A percentile compares a stretch with the other conserved stretches of the same genome.
These are phyloP conservation scores for Polia nebulosa DNA, from an alignment of 2,888 invertebrate species.

Conservation along the genomic window DNA sequence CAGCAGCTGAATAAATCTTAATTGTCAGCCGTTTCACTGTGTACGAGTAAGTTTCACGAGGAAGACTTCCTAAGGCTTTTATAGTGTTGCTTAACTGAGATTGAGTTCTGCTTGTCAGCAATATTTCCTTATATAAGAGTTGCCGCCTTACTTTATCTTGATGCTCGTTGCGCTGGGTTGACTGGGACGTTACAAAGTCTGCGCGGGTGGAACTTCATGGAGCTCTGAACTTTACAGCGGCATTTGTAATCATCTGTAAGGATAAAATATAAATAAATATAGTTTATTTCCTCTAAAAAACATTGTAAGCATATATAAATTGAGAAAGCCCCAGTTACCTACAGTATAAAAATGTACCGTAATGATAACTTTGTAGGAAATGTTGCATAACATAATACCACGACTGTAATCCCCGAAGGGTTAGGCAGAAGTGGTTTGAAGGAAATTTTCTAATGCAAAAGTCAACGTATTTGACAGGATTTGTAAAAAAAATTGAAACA, in stretches of 20 bases:
- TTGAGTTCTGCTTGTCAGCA: constrained; percentile 50
- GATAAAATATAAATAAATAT: too few relatives aligned
- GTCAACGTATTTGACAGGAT: too few relatives aligned
- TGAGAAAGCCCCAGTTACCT: too few relatives aligned
- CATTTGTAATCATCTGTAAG: constrained; percentile 24
- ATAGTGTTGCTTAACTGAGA: constrained; percentile 47
- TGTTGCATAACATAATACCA: background rate
- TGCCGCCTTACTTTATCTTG: constrained; percentile 31
- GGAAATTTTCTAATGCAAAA: too few relatives aligned
- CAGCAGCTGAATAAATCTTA: constrained; percentile 32
- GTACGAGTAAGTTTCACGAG: constrained; percentile 43
- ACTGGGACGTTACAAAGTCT: constrained; percentile 10
- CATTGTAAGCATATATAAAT: too few relatives aligned
- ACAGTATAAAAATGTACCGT: background rate
- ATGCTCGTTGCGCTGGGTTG: constrained; percentile 9
- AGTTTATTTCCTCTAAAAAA: too few relatives aligned
- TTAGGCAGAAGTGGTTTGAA: too few relatives aligned
- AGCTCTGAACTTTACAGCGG: constrained; percentile 25
- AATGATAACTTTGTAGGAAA: constrained; percentile 14
- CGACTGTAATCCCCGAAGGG: too few relatives aligned
- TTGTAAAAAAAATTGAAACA: background rate
- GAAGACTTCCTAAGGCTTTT: constrained; percentile 36
- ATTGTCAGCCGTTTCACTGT: constrained; percentile 35
- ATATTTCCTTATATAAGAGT: constrained; percentile 36
- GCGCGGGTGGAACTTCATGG: constrained; percentile 19